These are phyloP conservation scores for Drosophila murphyi DNA, from an alignment of 1,140 invertebrate species.

Conservation along the genomic window DNA sequence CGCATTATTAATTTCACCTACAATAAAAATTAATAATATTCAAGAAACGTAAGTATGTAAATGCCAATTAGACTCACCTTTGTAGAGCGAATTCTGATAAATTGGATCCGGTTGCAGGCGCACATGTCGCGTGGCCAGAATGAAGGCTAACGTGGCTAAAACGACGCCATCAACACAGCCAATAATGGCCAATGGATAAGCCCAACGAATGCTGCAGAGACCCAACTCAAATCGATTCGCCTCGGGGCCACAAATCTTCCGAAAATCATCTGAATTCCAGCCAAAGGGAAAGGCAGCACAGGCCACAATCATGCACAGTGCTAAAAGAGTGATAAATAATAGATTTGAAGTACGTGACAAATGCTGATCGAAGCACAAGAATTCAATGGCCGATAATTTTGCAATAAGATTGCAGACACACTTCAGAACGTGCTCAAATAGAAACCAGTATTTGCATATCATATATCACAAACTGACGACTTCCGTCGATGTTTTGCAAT, in stretches of 20 bases:
- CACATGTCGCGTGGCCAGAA: slow-evolving; percentile 95
- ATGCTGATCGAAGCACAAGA: slow-evolving; percentile 30
- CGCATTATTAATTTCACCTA: slow-evolving; percentile 94
- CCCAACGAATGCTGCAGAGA: slow-evolving; percentile 96
- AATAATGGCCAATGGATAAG: slow-evolving; percentile 96
- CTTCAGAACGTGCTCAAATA: slow-evolving; percentile 53
- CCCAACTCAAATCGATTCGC: slow-evolving; percentile 91
- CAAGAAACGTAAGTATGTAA: not conserved
- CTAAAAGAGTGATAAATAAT: slow-evolving; percentile 85
- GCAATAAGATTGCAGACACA: slow-evolving; percentile 30
- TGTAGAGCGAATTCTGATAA: slow-evolving; percentile 88
- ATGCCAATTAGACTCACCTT: slow-evolving; percentile 85
- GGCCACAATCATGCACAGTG: slow-evolving; percentile 92
- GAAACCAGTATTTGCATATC: slow-evolving; percentile 27
- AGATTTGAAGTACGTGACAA: slow-evolving; percentile 32
- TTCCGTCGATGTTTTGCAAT: slow-evolving; percentile 20
- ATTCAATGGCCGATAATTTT: slow-evolving; percentile 13
- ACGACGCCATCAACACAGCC: slow-evolving; percentile 95
- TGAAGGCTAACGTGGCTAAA: slow-evolving; percentile 95
- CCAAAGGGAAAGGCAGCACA: slow-evolving; percentile 96
- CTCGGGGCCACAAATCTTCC: slow-evolving; percentile 93
- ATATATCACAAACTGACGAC: slow-evolving; percentile 9
- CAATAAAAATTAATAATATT: not conserved
- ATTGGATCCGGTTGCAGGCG: slow-evolving; percentile 92
- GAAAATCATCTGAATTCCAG: slow-evolving; percentile 93